These are phyloP conservation scores for Xiphophorus birchmanni DNA, from an alignment of 2,797 vertebrate genomes.

Conservation along the genomic window DNA sequence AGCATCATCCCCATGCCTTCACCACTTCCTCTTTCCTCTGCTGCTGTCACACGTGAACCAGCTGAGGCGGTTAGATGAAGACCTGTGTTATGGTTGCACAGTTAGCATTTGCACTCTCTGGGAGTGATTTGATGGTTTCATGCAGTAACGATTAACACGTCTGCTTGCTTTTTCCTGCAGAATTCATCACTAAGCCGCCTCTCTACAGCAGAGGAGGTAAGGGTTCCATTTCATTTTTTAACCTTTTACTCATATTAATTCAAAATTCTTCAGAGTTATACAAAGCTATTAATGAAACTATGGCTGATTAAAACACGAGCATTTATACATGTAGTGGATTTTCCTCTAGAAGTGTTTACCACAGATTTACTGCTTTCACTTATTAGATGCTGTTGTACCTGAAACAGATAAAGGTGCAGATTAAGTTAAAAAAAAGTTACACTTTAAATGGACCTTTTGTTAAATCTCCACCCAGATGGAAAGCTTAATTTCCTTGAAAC, in stretches of 20 bases:
- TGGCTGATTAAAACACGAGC: neutral
- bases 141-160: neutral
- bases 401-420: neutral
- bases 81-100: neutral
- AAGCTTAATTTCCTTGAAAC: neutral
- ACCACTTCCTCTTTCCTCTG: slow-evolving; percentile 62
- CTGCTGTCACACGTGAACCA: slow-evolving; percentile 39
- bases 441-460: neutral
- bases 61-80: slow-evolving; percentile 12
- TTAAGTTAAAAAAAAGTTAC: neutral
- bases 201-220: neutral
- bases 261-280: too few relatives aligned
- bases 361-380: neutral
- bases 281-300: too few relatives aligned
- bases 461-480: neutral
- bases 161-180: neutral
- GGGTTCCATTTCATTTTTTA: neutral
- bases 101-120: neutral
- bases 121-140: neutral
- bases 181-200: neutral
- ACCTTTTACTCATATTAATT: too few relatives aligned
- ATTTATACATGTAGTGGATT: neutral
- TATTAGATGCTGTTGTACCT: neutral
- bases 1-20: slow-evolving; percentile 14
- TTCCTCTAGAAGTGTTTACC: neutral